These are phyloP conservation scores for Portunus trituberculatus DNA, from an alignment of 1,140 invertebrate genomes.

Conservation along the genomic window DNA sequence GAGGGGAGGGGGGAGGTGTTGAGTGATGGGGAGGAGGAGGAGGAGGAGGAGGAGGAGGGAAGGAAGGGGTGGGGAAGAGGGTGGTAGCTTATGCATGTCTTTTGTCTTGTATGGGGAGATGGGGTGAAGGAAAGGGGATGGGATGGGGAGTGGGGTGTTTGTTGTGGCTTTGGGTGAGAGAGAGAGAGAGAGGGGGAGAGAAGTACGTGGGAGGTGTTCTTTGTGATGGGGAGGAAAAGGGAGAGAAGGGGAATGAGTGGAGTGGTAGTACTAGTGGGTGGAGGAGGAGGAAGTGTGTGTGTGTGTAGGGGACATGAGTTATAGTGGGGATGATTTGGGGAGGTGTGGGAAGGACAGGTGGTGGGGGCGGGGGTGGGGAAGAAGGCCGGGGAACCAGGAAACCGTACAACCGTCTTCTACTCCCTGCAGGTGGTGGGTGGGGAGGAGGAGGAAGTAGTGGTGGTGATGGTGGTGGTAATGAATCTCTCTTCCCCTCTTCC, in stretches of 20 bases:
- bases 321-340: too few relatives aligned
- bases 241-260: background rate
- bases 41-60: too few relatives aligned
- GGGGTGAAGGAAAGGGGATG: background rate
- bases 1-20: too few relatives aligned
- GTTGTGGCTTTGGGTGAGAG: background rate
- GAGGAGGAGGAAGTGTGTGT: background rate
- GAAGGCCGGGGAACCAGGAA: background rate
- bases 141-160: background rate
- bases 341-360: background rate
- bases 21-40: too few relatives aligned
- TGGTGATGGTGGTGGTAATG: background rate
- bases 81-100: background rate
- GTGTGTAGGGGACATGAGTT: too few relatives aligned
- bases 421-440: background rate
- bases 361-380: background rate
- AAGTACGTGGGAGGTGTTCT: too few relatives aligned
- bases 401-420: background rate
- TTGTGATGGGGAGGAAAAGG: too few relatives aligned
- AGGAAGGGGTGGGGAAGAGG: background rate
- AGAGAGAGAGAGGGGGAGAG: background rate
- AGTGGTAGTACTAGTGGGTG: background rate
- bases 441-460: background rate
- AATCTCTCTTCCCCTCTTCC: background rate
- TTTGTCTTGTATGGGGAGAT: background rate